Evolutionary conservation across 2,888 invertebrate species (phyloP), one percentile per base, ranked within the genome.

Genomic region (Campoplex capitator): DNA sequence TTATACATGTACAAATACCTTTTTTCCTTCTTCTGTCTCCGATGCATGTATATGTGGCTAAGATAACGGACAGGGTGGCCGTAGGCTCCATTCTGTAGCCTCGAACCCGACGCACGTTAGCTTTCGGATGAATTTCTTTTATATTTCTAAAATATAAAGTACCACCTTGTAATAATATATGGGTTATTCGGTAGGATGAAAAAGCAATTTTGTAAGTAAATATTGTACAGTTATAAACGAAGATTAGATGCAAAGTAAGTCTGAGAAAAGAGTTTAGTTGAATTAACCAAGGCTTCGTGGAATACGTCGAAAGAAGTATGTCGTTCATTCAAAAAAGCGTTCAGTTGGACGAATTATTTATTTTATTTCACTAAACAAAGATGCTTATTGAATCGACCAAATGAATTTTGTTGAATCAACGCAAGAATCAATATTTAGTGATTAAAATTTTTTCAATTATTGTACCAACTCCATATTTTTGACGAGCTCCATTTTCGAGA

Each of bases 11-110:
- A 32, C 35, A 58, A n/a, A 38, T 48, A 62, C 35, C 32, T 71
- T 67, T 78, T 75, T 75, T 54, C 54, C 58, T 67, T 38, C 51
- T 51, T 79, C 65, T 71, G 76, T 76, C 87, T 86, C 89, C 89
- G 87, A 88, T 84, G 54, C 38, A 76, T 8, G 88, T 68, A 45
- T 45, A 45, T 13, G 45, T 45, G 85, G 85, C 67, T 86, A 74
- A 87, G 88, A 83, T 91, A 91, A 91, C 91, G 91, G 91, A 88
- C 85, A 79, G 88, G 79, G 83, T 89, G 54, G 90, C 91, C 91
- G 76, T 87, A 83, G 90, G 91, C 85, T 58, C 73, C 45, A 35
- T 32, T 56, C 78, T 76, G 70, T 71, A 76, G 65, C 74, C 54
- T 62, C 85, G 75, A 79, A 74, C 85, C 65, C 71, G 35, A 32